Percentiles rank a stretch among this genome's conserved stretches.
Evolutionary conservation across 2,797 vertebrate species (phyloP).

Genomic region (Lepus townsendii): DNA sequence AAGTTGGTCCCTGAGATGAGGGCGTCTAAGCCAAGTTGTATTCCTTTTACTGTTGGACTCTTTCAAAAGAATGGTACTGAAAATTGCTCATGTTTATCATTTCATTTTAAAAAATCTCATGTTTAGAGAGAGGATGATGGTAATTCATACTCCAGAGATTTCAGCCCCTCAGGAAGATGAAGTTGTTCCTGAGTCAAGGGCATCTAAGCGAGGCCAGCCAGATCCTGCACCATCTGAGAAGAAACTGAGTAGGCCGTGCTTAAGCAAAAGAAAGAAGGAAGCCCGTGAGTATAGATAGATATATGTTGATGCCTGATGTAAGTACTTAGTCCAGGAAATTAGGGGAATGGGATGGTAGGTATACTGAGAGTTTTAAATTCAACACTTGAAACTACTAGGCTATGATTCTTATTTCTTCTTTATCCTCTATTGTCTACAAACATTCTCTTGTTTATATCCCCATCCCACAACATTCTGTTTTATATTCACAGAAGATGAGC

Average conservation of each 20-base stretch:
- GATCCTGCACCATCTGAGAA: slow-evolving; percentile 39
- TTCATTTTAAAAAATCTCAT: slow-evolving; percentile 59
- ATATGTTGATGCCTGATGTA: slow-evolving; percentile 12
- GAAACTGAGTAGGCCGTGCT: slow-evolving; percentile 50
- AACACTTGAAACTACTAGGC: slow-evolving; percentile 20
- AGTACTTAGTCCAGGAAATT: slow-evolving; percentile 22
- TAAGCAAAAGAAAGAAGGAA: slow-evolving; percentile 68
- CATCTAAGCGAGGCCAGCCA: slow-evolving; percentile 25
- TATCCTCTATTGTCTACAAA: slow-evolving; percentile 38
- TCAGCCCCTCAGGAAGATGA: slow-evolving; percentile 43
- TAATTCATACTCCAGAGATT: slow-evolving; percentile 24
- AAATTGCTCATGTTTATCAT: slow-evolving; percentile 22
- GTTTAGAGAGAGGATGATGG: slow-evolving; percentile 73
- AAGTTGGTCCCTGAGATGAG: too few relatives aligned
- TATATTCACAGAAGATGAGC: slow-evolving; percentile 75
- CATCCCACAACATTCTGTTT: slow-evolving; percentile 53
- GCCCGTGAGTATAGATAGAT: slow-evolving; percentile 70
- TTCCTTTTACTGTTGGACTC: slow-evolving; percentile 12
- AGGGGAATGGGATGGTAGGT: neutral
- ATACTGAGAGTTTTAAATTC: slow-evolving; percentile 22
- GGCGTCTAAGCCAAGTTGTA: too few relatives aligned
- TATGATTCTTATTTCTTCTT: slow-evolving; percentile 18
- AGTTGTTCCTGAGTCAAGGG: slow-evolving; percentile 12
- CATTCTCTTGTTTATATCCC: neutral
- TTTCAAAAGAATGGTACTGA: neutral